Percentiles rank a stretch among this genome's conserved stretches.
Evolutionary conservation across 2,113 vertebrate species (phyloP).

Genomic region (Macquaria australasica): DNA sequence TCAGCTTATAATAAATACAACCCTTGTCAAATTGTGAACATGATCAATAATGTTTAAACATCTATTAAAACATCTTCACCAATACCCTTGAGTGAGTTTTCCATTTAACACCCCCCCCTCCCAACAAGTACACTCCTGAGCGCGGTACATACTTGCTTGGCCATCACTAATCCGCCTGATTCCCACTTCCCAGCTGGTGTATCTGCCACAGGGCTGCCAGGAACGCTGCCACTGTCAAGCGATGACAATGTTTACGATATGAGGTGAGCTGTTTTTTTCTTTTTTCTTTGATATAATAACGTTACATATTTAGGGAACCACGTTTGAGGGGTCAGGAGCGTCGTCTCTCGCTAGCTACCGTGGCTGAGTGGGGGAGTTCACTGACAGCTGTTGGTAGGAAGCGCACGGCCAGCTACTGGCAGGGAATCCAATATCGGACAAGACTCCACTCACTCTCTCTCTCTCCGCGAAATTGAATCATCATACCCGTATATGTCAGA

Average conservation of each 20-base stretch:
- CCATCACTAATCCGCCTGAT: constrained; percentile 75
- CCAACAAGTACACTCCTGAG: not conserved
- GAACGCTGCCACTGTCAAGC: not conserved
- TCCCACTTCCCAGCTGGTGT: constrained; percentile 62
- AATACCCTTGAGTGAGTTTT: constrained; percentile 2
- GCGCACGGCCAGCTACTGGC: not conserved
- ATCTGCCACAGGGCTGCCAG: constrained; percentile 23
- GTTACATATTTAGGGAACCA: not conserved
- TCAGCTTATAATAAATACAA: not conserved
- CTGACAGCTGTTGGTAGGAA: constrained; percentile 20
- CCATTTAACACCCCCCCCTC: not conserved
- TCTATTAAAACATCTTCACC: constrained; percentile 6
- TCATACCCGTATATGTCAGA: not conserved
- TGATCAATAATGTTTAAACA: not conserved
- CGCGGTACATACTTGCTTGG: constrained; percentile 13
- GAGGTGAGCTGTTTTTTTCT: constrained; percentile 53
- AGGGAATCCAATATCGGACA: constrained; percentile 32
- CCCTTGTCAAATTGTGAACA: not conserved
- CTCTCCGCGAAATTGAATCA: not conserved
- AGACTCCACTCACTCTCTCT: not conserved
- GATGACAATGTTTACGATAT: constrained; percentile 19
- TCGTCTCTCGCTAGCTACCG: not conserved
- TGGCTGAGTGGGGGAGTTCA: not conserved
- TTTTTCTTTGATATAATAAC: not conserved
- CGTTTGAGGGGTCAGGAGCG: not conserved